These are phyloP conservation scores for Rhadinocentrus ornatus DNA, from an alignment of 2,797 vertebrate genomes.

Conservation along the genomic window DNA sequence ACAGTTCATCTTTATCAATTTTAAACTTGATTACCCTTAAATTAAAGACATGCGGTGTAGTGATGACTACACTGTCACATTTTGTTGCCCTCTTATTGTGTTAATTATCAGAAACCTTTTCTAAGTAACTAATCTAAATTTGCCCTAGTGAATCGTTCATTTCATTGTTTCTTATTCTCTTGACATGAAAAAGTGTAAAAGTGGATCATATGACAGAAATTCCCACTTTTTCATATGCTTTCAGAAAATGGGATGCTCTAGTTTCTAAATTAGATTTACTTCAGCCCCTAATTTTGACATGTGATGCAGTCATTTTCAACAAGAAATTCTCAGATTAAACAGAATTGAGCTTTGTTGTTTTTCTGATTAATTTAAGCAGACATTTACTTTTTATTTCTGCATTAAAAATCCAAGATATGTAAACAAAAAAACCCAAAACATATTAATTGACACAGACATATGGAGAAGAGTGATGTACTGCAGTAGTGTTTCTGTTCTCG, in stretches of 20 bases:
- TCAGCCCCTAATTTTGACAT: neutral
- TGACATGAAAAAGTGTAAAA: neutral
- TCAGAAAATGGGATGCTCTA: too few relatives aligned
- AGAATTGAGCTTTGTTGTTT: neutral
- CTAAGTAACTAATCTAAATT: neutral
- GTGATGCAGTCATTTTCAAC: neutral
- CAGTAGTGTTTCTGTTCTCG: conserved; percentile 42
- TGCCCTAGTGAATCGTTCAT: neutral
- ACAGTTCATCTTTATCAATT: neutral
- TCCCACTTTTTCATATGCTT: too few relatives aligned
- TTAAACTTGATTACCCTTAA: neutral
- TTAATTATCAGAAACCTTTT: neutral
- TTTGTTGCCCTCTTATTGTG: neutral
- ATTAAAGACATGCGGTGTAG: neutral
- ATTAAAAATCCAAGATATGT: too few relatives aligned
- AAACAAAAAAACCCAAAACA: neutral
- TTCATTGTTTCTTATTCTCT: neutral
- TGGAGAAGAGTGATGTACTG: conserved; percentile 24
- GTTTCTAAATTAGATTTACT: too few relatives aligned
- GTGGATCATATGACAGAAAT: too few relatives aligned
- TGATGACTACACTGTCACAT: neutral
- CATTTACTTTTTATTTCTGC: neutral
- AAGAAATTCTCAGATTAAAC: neutral
- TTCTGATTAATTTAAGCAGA: neutral
- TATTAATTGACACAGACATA: neutral